Evolutionary conservation across 2,797 vertebrate genomes (phyloP).

Genomic region (Crypturellus tataupa): DNA sequence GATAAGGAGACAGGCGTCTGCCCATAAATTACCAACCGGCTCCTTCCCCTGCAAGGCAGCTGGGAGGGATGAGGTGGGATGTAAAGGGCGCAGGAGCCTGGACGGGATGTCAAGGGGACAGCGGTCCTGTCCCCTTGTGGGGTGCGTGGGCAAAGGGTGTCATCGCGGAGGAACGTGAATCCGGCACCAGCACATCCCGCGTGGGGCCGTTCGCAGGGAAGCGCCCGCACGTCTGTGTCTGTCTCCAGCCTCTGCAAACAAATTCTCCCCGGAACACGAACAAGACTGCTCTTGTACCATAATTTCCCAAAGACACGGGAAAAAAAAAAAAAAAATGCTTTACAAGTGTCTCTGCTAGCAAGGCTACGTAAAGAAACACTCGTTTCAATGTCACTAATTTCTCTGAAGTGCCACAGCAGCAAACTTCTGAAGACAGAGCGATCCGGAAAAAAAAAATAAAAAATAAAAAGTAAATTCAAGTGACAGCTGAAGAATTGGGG

Average conservation of each 20-base stretch:
- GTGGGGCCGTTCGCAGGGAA: not conserved
- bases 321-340: not conserved
- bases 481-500: constrained; percentile 35
- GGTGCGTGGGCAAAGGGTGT: not conserved
- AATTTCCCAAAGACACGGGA: not conserved
- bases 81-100: not conserved
- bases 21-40: not conserved
- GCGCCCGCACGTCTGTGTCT: not conserved
- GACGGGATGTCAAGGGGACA: not conserved
- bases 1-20: not conserved
- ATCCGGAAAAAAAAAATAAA: not conserved
- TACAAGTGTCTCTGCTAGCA: constrained; percentile 15
- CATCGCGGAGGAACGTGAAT: not conserved
- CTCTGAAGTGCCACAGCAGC: not conserved
- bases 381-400: constrained; percentile 35
- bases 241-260: constrained; percentile 21
- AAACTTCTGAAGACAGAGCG: constrained; percentile 38
- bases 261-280: constrained; percentile 15
- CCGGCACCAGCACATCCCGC: not conserved
- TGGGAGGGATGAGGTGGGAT: not conserved
- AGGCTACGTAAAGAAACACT: constrained; percentile 17
- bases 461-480: constrained; percentile 19
- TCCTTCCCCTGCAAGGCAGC: not conserved
- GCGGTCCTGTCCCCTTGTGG: not conserved
- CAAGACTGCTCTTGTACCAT: not conserved